Percentiles rank a stretch among this genome's conserved stretches.
Conservation (phyloP, 2,888 invertebrate genomes). For the Euplagia quadripunctaria region DNA sequence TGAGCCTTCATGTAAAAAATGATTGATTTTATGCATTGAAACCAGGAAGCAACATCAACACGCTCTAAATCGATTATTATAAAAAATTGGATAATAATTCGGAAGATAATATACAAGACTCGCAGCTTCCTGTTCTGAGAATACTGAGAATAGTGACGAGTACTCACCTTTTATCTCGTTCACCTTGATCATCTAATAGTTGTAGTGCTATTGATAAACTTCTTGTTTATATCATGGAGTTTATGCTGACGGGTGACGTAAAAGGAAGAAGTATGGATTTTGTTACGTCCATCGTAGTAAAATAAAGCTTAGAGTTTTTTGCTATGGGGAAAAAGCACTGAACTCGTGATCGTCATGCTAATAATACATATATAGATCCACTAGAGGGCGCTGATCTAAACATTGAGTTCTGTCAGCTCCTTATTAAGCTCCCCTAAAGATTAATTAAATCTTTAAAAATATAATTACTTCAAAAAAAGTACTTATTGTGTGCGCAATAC, state of each 20-base stretch:
- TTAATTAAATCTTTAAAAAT: too few relatives aligned
- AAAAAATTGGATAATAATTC: background rate
- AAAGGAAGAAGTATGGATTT: background rate
- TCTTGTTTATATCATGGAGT: background rate
- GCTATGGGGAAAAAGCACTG: too few relatives aligned
- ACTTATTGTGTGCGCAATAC: too few relatives aligned
- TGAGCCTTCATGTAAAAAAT: too few relatives aligned
- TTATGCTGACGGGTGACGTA: conserved; percentile 1
- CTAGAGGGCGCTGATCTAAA: too few relatives aligned
- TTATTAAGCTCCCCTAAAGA: too few relatives aligned
- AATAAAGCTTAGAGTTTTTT: background rate
- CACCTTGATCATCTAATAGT: background rate
- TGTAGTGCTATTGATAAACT: background rate
- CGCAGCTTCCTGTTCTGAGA: background rate
- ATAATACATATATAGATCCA: too few relatives aligned
- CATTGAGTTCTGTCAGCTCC: too few relatives aligned
- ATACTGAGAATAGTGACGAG: background rate
- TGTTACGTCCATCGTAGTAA: background rate
- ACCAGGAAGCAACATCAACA: too few relatives aligned
- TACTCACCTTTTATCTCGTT: background rate
- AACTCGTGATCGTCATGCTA: too few relatives aligned
- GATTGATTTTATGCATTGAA: too few relatives aligned
- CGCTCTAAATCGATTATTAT: background rate
- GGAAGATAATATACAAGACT: background rate
- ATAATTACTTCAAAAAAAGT: too few relatives aligned